phyloP scores from a whole-genome alignment of 1,140 invertebrate genomes.

The Octopus bimaculoides region DNA sequence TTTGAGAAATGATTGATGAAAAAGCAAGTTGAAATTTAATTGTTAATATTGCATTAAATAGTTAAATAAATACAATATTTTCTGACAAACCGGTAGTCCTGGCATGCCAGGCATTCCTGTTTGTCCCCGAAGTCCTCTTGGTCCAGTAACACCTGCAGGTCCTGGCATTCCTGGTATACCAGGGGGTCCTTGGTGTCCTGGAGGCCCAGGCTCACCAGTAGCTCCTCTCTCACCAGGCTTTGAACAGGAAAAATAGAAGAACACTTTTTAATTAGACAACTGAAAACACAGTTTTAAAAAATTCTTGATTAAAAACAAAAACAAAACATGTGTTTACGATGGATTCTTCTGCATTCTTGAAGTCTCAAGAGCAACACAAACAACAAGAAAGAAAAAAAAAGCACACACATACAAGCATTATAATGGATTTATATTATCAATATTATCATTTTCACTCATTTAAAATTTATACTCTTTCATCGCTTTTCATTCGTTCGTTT shows the following conservation, averaged over 20 bases:
- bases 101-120: conserved; percentile 51
- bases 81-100: conserved; percentile 41
- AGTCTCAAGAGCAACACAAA: not conserved
- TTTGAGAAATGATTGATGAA: no score
- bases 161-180: conserved; percentile 47
- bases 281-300: not conserved
- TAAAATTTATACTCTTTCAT: no score
- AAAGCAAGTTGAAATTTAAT: no score
- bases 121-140: conserved; percentile 42
- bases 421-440: no score
- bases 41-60: no score
- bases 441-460: no score
- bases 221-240: conserved; percentile 47
- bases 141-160: conserved; percentile 37
- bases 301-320: not conserved
- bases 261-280: not conserved
- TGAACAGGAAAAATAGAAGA: conserved; percentile 1
- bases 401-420: no score
- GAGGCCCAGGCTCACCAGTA: conserved; percentile 38
- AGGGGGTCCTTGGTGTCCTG: conserved; percentile 38
- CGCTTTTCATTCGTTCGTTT: no score
- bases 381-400: no score
- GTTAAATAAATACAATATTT: no score
- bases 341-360: not conserved
- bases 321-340: not conserved